These are phyloP conservation scores for Hyphantria cunea DNA, from an alignment of 1,140 invertebrate genomes.

Conservation along the genomic window DNA sequence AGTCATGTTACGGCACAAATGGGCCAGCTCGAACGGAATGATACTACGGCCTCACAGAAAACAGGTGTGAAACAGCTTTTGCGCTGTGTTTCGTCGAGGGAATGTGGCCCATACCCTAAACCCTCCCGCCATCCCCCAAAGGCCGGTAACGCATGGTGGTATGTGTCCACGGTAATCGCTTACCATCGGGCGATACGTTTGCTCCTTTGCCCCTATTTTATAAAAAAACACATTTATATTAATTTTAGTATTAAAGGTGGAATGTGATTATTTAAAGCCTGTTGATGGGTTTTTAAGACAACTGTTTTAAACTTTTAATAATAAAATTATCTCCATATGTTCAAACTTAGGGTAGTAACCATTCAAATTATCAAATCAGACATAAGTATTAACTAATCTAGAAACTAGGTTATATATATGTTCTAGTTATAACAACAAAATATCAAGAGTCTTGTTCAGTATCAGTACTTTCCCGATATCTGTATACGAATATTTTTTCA, in stretches of 20 bases:
- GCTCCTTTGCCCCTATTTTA: no score
- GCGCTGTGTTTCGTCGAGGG: no score
- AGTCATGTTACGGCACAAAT: no score
- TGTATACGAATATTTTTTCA: slow-evolving; percentile 44
- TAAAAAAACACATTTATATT: no score
- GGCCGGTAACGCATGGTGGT: no score
- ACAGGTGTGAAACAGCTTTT: no score
- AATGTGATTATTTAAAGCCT: slow-evolving; percentile 19
- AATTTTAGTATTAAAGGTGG: slow-evolving; percentile 1
- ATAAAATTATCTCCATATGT: slow-evolving; percentile 12
- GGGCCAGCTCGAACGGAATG: no score
- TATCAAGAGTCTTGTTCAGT: slow-evolving; percentile 42
- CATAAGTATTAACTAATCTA: slow-evolving; percentile 37
- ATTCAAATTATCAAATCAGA: not conserved
- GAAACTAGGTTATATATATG: slow-evolving; percentile 46
- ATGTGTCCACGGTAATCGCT: no score
- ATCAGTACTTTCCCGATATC: slow-evolving; percentile 44
- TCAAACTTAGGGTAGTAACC: slow-evolving; percentile 16
- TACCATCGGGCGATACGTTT: no score
- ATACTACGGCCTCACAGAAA: no score
- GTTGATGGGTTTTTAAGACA: slow-evolving; percentile 8
- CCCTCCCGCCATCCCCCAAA: no score
- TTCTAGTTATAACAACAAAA: slow-evolving; percentile 50
- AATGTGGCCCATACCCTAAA: no score
- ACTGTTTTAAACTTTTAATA: slow-evolving; percentile 24